Conservation (phyloP, 2,113 vertebrate species). For the Brachypteracias leptosomus region DNA sequence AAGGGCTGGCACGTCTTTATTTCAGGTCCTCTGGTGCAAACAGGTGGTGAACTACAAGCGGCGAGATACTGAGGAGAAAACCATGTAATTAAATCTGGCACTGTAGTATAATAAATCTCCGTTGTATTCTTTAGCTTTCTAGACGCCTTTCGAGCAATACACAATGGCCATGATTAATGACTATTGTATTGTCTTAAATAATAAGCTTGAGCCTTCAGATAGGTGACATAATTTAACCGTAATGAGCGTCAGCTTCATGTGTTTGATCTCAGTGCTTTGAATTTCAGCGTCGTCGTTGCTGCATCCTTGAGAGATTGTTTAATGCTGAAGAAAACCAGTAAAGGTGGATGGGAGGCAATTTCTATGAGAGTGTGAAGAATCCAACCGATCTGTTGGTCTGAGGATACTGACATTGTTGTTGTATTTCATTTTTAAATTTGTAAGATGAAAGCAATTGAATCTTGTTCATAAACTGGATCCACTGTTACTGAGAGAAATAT, state of each 20-base stretch:
- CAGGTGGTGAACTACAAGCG: conserved; percentile 45
- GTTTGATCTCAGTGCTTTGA: conserved; percentile 40
- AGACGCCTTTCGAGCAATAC: background rate
- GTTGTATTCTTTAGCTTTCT: conserved; percentile 9
- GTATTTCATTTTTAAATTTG: background rate
- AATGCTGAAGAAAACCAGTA: background rate
- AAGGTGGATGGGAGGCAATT: background rate
- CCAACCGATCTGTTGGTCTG: background rate
- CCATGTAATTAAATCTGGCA: conserved; percentile 49
- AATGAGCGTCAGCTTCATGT: background rate
- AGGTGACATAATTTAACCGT: conserved; percentile 26
- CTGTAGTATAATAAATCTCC: conserved; percentile 19
- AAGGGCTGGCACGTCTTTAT: background rate
- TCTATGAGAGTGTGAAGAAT: conserved; percentile 13
- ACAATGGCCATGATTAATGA: conserved; percentile 51
- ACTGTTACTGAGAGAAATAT: background rate
- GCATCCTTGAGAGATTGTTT: conserved; percentile 49
- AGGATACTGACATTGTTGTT: background rate
- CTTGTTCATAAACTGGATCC: background rate
- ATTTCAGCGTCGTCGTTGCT: conserved; percentile 10
- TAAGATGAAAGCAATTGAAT: background rate
- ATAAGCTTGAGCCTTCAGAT: conserved; percentile 31
- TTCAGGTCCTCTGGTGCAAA: conserved; percentile 39
- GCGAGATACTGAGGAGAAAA: background rate
- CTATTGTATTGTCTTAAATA: conserved; percentile 51